Percentiles rank a stretch among this genome's conserved stretches.
Conservation (phyloP, 2,797 vertebrate species). For the Cichlasoma orientale region DNA sequence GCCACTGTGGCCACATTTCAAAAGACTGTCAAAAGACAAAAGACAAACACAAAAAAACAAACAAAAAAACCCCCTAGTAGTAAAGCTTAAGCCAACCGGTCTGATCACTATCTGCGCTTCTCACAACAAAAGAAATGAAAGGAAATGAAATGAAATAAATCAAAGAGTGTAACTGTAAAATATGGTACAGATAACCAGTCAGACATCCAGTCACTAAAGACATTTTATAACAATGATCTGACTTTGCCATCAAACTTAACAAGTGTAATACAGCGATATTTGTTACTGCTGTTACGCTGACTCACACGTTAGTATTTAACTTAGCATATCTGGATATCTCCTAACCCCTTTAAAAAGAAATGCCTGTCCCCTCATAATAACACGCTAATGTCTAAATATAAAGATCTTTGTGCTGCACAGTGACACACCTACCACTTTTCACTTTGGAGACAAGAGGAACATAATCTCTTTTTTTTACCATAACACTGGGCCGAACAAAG, state of each 20-base stretch:
- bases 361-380: not conserved
- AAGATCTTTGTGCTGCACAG: conserved; percentile 3
- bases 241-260: not conserved
- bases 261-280: not conserved
- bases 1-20: conserved; percentile 35
- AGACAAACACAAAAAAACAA: too few relatives aligned
- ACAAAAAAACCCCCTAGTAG: not conserved
- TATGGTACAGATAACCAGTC: not conserved
- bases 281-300: not conserved
- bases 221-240: not conserved
- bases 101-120: conserved; percentile 44
- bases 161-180: not conserved
- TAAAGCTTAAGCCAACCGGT: not conserved
- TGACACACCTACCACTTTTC: conserved; percentile 13
- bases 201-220: not conserved
- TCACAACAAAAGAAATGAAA: conserved; percentile 8
- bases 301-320: not conserved
- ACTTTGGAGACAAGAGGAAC: conserved; percentile 12
- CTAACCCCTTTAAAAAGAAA: not conserved
- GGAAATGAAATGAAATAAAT: not conserved
- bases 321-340: not conserved
- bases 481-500: conserved; percentile 4
- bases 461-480: conserved; percentile 29
- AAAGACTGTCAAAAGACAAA: conserved; percentile 19
- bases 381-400: conserved; percentile 26